A percentile compares a stretch with the other conserved stretches of the same genome.
phyloP scores from a whole-genome alignment of 2,797 vertebrate genomes.

The Tachyglossus aculeatus region DNA sequence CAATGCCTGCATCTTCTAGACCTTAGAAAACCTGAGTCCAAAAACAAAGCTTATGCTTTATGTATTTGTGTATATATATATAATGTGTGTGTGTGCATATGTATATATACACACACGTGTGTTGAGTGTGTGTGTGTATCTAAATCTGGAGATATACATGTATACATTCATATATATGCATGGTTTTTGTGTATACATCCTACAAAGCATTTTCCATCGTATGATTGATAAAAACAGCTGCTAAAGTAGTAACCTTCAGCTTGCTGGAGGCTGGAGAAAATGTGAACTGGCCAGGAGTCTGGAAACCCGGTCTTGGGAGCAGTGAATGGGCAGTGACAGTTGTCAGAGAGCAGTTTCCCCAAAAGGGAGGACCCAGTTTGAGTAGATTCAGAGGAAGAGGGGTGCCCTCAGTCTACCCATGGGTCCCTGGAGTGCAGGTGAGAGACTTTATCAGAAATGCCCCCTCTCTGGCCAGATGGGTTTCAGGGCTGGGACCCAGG shows the following conservation, averaged over 20 bases:
- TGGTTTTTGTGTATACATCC: neutral
- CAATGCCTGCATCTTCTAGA: slow-evolving; percentile 1
- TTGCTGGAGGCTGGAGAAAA: neutral
- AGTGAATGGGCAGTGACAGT: neutral
- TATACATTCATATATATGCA: slow-evolving; percentile 35
- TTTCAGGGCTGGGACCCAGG: too few species aligned
- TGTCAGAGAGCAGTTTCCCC: too few species aligned
- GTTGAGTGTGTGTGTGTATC: neutral
- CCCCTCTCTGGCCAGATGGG: neutral
- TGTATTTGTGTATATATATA: neutral
- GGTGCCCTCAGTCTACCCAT: too few species aligned
- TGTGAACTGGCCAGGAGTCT: neutral
- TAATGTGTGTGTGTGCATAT: neutral
- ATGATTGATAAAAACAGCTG: neutral
- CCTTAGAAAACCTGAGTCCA: slow-evolving; percentile 18
- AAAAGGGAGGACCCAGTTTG: too few species aligned
- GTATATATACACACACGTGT: neutral
- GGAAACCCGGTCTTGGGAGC: neutral
- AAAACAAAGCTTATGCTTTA: slow-evolving; percentile 20
- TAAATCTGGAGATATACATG: neutral
- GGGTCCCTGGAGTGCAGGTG: too few species aligned
- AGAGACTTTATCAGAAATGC: neutral
- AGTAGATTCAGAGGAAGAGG: too few species aligned
- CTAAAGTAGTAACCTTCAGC: neutral
- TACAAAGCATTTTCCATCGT: neutral